Evolutionary conservation across 2,888 invertebrate genomes (phyloP).

Genomic region (Monochamus alternatus): DNA sequence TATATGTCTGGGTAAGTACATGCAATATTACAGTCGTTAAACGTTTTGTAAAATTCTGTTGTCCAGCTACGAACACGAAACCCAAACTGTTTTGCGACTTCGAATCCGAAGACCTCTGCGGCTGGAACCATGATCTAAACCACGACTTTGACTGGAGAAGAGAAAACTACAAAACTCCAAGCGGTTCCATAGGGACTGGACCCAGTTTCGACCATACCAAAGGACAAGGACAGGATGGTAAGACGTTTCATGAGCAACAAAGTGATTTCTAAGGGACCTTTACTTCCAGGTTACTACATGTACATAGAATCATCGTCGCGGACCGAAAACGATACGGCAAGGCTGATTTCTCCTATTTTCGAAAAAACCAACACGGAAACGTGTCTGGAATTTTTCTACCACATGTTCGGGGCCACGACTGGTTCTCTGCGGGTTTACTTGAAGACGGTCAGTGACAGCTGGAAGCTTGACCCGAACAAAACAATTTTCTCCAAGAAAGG

Average conservation of each 20-base stretch:
- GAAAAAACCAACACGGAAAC: constrained; percentile 51
- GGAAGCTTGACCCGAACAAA: constrained; percentile 69
- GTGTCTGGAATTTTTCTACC: constrained; percentile 83
- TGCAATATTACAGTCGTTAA: not conserved
- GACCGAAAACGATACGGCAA: constrained; percentile 78
- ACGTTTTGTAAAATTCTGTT: constrained; percentile 7
- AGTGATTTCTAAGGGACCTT: not conserved
- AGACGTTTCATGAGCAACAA: constrained; percentile 20
- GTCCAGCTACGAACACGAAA: constrained; percentile 65
- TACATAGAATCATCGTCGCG: constrained; percentile 84
- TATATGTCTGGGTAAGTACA: constrained; percentile 76
- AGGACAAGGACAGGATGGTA: constrained; percentile 73
- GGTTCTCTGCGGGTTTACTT: constrained; percentile 75
- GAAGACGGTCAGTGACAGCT: constrained; percentile 68
- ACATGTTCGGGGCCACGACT: constrained; percentile 82
- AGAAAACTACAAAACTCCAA: constrained; percentile 77
- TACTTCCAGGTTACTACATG: constrained; percentile 82
- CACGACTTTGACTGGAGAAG: constrained; percentile 85
- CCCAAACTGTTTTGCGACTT: constrained; percentile 78
- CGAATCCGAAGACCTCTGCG: constrained; percentile 79
- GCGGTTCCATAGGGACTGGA: constrained; percentile 79
- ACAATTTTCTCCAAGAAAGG: constrained; percentile 78
- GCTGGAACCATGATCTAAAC: constrained; percentile 82
- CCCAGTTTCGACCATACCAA: constrained; percentile 85
- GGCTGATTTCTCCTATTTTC: constrained; percentile 83